phyloP scores from a whole-genome alignment of 2,888 invertebrate genomes.

The Orthonevra nobilis region DNA sequence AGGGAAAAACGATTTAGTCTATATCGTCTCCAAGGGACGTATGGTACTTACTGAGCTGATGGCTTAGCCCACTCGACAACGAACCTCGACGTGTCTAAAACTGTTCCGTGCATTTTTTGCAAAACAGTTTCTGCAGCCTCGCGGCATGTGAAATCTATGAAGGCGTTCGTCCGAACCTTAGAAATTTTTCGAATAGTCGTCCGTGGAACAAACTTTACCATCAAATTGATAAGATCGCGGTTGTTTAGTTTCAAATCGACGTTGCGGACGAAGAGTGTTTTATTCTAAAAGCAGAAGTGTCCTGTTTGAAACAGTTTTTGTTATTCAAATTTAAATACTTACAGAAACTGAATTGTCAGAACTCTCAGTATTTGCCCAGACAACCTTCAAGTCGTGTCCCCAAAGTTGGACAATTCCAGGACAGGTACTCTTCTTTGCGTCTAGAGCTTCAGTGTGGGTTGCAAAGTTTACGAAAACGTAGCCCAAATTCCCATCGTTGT shows the following conservation, averaged over 20 bases:
- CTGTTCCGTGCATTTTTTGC: constrained; percentile 71
- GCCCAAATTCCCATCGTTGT: constrained; percentile 71
- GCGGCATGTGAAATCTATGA: constrained; percentile 74
- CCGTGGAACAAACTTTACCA: constrained; percentile 72
- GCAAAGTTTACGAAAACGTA: constrained; percentile 75
- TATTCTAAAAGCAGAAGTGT: constrained; percentile 71
- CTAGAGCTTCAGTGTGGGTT: constrained; percentile 73
- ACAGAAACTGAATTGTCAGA: constrained; percentile 71
- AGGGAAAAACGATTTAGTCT: constrained; percentile 3
- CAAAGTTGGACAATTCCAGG: constrained; percentile 74
- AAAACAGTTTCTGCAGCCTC: constrained; percentile 73
- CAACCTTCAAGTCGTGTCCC: constrained; percentile 75
- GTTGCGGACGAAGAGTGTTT: constrained; percentile 75
- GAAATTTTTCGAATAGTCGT: constrained; percentile 74
- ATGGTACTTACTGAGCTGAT: constrained; percentile 74
- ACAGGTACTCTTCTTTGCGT: constrained; percentile 74
- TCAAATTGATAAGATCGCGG: constrained; percentile 72
- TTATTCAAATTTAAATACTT: constrained; percentile 30
- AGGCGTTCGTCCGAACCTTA: constrained; percentile 74
- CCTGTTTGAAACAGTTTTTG: not conserved
- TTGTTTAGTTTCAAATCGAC: constrained; percentile 74
- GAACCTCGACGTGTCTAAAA: constrained; percentile 71
- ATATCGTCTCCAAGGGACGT: too few species aligned
- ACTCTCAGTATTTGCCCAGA: constrained; percentile 75
- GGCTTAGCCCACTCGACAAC: constrained; percentile 75